Percentiles rank a stretch among this genome's conserved stretches.
Conservation (phyloP, 2,797 vertebrate genomes). For the Acrocephalus scirpaceus region DNA sequence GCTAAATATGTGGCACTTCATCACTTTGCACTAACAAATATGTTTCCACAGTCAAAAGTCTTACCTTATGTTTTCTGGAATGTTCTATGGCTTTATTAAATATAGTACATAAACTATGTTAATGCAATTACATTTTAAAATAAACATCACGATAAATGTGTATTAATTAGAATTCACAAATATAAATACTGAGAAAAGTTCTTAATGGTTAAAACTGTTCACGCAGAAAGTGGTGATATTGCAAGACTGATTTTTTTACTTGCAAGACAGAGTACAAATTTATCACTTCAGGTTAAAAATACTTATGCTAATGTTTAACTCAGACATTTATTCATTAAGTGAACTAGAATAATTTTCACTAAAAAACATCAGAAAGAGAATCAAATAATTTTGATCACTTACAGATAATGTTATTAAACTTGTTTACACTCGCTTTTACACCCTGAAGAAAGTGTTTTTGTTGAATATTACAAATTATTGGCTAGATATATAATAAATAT, state of each 20-base stretch:
- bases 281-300: conserved; percentile 4
- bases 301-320: not conserved
- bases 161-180: not conserved
- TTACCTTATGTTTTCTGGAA: not conserved
- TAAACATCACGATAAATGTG: not conserved
- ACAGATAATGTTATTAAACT: not conserved
- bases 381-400: not conserved
- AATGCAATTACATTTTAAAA: not conserved
- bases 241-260: not conserved
- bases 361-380: conserved; percentile 54
- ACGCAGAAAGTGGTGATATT: not conserved
- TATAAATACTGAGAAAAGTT: not conserved
- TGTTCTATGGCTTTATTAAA: not conserved
- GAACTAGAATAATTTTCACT: conserved; percentile 8
- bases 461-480: not conserved
- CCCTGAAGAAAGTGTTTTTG: not conserved
- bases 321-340: conserved; percentile 25
- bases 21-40: not conserved
- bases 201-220: not conserved
- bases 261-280: not conserved
- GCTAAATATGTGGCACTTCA: not conserved
- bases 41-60: not conserved
- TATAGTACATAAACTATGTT: not conserved
- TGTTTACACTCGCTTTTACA: not conserved
- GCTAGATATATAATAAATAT: not conserved